Percentiles rank a stretch among this genome's conserved stretches.
Evolutionary conservation across 2,888 invertebrate species (phyloP).

Genomic region (Thecophora atra): DNA sequence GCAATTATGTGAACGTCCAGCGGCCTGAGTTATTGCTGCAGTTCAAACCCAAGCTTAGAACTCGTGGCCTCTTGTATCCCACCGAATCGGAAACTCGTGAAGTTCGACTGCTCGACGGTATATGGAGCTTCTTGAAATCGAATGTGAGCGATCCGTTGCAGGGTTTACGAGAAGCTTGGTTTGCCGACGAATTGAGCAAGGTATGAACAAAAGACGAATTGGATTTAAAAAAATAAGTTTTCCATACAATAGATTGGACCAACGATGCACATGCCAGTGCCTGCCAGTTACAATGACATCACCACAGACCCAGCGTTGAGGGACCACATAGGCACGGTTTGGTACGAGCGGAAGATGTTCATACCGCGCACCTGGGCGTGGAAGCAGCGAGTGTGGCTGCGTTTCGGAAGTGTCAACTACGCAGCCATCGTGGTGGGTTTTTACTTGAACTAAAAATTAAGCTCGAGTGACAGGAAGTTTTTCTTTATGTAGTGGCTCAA

Average conservation of each 20-base stretch:
- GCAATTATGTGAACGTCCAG: neutral
- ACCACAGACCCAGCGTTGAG: constrained; percentile 80
- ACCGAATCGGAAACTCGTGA: constrained; percentile 84
- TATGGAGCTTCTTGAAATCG: constrained; percentile 90
- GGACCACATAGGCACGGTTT: constrained; percentile 96
- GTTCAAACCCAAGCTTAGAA: constrained; percentile 33
- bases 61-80: constrained; percentile 62
- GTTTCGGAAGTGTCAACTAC: constrained; percentile 94
- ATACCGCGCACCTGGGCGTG: constrained; percentile 78
- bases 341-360: constrained; percentile 91
- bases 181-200: constrained; percentile 73
- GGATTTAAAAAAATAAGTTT: too few species aligned
- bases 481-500: constrained; percentile 85
- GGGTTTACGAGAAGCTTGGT: constrained; percentile 83
- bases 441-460: neutral
- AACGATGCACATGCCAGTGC: constrained; percentile 91
- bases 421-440: constrained; percentile 82
- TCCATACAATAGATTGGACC: constrained; percentile 62
- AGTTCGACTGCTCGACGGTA: constrained; percentile 80
- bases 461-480: neutral
- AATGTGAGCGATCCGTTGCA: constrained; percentile 73
- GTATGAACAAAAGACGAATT: constrained; percentile 61
- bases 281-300: constrained; percentile 94
- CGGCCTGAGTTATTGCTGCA: neutral
- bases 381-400: constrained; percentile 76